Evolutionary conservation across 2,888 invertebrate genomes (phyloP).

Genomic region (Drosophila mercatorum): DNA sequence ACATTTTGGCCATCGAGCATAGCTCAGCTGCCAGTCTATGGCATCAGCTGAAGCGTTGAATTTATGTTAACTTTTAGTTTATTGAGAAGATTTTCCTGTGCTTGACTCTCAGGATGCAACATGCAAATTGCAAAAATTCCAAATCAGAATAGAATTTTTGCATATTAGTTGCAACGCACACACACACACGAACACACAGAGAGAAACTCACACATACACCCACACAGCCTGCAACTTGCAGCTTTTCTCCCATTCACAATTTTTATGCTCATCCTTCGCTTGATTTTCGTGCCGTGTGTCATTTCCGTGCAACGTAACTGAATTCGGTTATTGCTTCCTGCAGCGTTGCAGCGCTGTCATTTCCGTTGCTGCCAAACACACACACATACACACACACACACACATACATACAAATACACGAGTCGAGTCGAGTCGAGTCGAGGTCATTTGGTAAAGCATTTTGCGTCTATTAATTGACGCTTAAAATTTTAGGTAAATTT

Average conservation of each 20-base stretch:
- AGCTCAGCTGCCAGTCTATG: not conserved
- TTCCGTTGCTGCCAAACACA: slow-evolving; percentile 64
- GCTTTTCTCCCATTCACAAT: slow-evolving; percentile 3
- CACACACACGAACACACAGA: not conserved
- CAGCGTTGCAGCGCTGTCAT: slow-evolving; percentile 65
- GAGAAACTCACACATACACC: not conserved
- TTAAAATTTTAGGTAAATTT: slow-evolving; percentile 37
- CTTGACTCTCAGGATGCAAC: slow-evolving; percentile 16
- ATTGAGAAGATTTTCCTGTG: slow-evolving; percentile 10
- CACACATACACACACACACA: slow-evolving; percentile 15
- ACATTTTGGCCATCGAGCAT: not conserved
- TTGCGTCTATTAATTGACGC: slow-evolving; percentile 54
- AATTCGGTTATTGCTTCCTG: slow-evolving; percentile 78
- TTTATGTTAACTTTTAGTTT: slow-evolving; percentile 6
- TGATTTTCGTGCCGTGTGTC: slow-evolving; percentile 54
- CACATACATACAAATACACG: slow-evolving; percentile 14
- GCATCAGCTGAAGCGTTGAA: slow-evolving; percentile 2
- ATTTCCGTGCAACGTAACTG: slow-evolving; percentile 75
- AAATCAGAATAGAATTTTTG: slow-evolving; percentile 30
- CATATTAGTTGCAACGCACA: slow-evolving; percentile 42
- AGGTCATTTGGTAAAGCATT: slow-evolving; percentile 51
- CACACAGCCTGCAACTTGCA: slow-evolving; percentile 2
- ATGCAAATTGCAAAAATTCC: slow-evolving; percentile 33
- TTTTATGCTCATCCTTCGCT: slow-evolving; percentile 23
- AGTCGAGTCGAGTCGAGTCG: slow-evolving; percentile 33